Conservation (phyloP, 2,888 invertebrate species). For the Anthoptus insignis region DNA sequence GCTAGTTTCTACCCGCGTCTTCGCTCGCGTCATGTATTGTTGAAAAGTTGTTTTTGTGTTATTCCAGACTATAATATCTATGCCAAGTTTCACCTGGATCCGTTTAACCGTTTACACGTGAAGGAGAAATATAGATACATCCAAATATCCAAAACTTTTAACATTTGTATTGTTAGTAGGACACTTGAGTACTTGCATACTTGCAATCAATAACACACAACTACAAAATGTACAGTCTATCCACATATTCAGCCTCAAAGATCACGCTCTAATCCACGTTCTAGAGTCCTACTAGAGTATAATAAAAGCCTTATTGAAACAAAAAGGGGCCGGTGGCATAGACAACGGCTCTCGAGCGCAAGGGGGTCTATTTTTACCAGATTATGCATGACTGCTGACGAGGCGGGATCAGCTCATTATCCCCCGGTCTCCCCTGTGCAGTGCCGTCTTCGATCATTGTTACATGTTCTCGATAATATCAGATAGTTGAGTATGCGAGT, state of each 20-base stretch:
- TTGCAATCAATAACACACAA: no score
- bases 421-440: constrained; percentile 32
- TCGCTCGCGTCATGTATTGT: no score
- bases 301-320: constrained; percentile 60
- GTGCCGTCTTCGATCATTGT: constrained; percentile 21
- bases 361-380: constrained; percentile 78
- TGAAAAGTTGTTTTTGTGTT: no score
- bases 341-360: constrained; percentile 61
- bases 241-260: constrained; percentile 4
- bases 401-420: constrained; percentile 45
- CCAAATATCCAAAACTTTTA: no score
- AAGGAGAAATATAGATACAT: no score
- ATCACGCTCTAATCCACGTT: constrained; percentile 15
- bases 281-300: constrained; percentile 39
- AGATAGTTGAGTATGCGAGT: neutral
- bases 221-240: no score
- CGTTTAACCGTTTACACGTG: neutral
- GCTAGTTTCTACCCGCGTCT: no score
- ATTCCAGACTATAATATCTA: no score
- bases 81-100: no score
- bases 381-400: constrained; percentile 73
- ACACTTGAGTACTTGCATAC: no score
- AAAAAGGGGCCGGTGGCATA: constrained; percentile 53
- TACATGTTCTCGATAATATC: constrained; percentile 26
- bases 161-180: no score